These are phyloP conservation scores for Gorsachius goisagi DNA, from an alignment of 2,113 vertebrate species.

Conservation along the genomic window DNA sequence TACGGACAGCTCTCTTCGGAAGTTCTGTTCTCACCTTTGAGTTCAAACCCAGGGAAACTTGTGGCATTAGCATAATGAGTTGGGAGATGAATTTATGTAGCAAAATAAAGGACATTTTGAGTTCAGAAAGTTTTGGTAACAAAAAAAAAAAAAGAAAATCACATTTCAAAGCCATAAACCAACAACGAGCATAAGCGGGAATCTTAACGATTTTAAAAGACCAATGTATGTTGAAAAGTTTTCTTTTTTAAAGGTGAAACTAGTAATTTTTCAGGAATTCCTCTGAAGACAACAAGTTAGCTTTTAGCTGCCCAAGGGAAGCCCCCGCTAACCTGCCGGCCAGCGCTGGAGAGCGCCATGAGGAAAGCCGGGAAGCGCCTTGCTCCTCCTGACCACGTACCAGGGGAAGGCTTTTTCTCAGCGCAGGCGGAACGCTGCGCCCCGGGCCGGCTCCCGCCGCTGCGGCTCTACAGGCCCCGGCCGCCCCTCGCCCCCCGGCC, in stretches of 20 bases:
- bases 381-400: neutral
- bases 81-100: neutral
- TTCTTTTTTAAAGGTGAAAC: neutral
- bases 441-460: no score
- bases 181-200: neutral
- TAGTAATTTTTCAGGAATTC: neutral
- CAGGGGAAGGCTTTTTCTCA: neutral
- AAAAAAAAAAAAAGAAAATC: neutral
- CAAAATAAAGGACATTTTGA: neutral
- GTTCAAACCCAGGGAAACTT: neutral
- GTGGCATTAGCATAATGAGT: neutral
- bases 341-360: neutral
- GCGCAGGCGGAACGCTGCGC: neutral
- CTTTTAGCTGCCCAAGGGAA: neutral
- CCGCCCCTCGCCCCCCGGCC: no score
- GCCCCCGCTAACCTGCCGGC: neutral
- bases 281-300: neutral
- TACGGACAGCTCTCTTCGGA: neutral
- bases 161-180: neutral
- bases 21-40: slow-evolving; percentile 23
- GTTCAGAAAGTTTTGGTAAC: neutral
- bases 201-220: neutral
- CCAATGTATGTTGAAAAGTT: neutral
- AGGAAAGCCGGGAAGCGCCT: neutral
- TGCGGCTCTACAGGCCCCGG: no score